Conservation (phyloP, 2,888 invertebrate species). For the Megastigmus dorsalis region DNA sequence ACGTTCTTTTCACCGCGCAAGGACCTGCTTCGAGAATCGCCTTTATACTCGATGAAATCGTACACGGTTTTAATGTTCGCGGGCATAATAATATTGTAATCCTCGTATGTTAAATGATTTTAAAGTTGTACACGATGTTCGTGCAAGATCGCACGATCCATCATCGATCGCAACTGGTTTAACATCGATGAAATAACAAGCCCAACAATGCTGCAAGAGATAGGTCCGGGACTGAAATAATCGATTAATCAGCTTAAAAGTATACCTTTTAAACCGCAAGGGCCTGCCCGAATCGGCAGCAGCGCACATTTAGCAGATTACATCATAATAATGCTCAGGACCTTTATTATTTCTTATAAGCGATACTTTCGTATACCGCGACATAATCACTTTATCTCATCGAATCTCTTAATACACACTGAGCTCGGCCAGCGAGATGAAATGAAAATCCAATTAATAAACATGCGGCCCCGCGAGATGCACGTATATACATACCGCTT, state of each 20-base stretch:
- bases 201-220: slow-evolving; percentile 26
- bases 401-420: slow-evolving; percentile 26
- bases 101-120: slow-evolving; percentile 31
- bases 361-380: not conserved
- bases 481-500: not conserved
- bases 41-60: too few relatives aligned
- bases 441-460: slow-evolving; percentile 37
- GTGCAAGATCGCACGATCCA: slow-evolving; percentile 11
- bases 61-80: too few relatives aligned
- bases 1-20: too few relatives aligned
- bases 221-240: not conserved
- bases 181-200: slow-evolving; percentile 17
- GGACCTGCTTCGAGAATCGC: too few relatives aligned
- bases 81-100: slow-evolving; percentile 32
- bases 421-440: slow-evolving; percentile 27
- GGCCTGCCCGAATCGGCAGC: too few relatives aligned
- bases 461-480: slow-evolving; percentile 5
- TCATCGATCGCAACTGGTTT: slow-evolving; percentile 42
- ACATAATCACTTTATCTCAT: slow-evolving; percentile 16
- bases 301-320: slow-evolving; percentile 4
- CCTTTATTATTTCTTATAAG: slow-evolving; percentile 17
- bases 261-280: slow-evolving; percentile 16
- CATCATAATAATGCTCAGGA: slow-evolving; percentile 10
- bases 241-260: slow-evolving; percentile 39
- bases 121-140: not conserved